Base-by-base conservation (phyloP, 2,797 vertebrate genomes). In the Ambastaia sidthimunki region DNA sequence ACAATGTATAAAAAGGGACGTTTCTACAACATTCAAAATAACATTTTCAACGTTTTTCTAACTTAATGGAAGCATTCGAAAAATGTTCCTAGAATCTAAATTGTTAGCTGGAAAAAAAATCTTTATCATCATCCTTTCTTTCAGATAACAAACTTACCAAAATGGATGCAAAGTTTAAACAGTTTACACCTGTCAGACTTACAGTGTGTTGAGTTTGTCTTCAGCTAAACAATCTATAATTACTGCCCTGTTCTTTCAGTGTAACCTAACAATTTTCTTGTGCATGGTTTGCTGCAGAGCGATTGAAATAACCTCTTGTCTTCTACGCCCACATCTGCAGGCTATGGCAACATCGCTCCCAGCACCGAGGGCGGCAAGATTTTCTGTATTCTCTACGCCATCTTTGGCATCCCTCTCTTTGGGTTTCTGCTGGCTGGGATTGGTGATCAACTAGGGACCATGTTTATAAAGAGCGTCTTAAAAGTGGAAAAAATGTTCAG, bases 331-430 rank as follows among this genome's bases (percentile, higher is more conserved):
- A 34, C 31, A 31, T 28, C 34, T 44, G 41, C 88, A 95, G 98
- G 98, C 77, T 99, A 97, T 90, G 98, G 98, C 88, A 99, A 99
- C 92, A 97, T 98, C 82, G 96, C 98, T 76, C 98, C 98, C 60
- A 99, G 97, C 90, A 98, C 98, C 0, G 93, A 97, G 90, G 95
- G 97, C 54, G 98, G 98, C 80, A 99, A 98, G 90, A 96, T 99
- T 86, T 98, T 99, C 90, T 99, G 98, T 91, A 99, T 99, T 88
- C 94, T 98, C 69, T 99, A 99, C 86, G 97, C 98, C 87, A 96
- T 99, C 84, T 97, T 99, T 93, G 98, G 98, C 79, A 99, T 99
- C 87, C 98, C 98, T 37, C 94, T 99, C 12, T 99, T 99, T 89
- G 98, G 98, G 59, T 98, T 98, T 89, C 90, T 99, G 89, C 91